phyloP scores from a whole-genome alignment of 2,888 invertebrate genomes.

The Heteropelma amictum region DNA sequence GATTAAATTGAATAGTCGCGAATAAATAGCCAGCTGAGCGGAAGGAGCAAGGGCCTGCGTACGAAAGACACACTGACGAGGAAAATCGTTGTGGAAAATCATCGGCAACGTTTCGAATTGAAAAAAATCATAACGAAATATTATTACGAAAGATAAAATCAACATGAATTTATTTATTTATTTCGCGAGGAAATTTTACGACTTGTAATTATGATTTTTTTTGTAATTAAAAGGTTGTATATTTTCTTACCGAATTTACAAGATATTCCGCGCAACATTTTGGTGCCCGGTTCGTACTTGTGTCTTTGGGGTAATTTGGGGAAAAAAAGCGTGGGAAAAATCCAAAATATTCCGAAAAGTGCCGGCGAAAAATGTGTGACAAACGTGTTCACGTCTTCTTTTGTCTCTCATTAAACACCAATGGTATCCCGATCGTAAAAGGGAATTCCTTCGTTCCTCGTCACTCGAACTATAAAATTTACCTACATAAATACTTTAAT shows the following conservation, averaged over 20 bases:
- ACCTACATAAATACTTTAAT: slow-evolving; percentile 17
- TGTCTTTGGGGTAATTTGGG: no score
- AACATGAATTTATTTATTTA: no score
- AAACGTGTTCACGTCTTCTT: slow-evolving; percentile 19
- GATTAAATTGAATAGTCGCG: slow-evolving; percentile 74
- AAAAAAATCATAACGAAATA: no score
- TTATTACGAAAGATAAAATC: no score
- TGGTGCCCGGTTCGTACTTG: neutral
- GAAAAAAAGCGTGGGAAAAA: neutral
- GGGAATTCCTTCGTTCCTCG: neutral
- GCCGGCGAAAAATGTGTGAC: neutral
- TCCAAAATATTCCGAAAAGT: neutral
- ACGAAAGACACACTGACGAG: slow-evolving; percentile 33
- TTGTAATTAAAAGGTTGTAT: no score
- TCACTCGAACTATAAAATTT: neutral
- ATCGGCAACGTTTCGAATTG: neutral
- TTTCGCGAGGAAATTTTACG: no score
- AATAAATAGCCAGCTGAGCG: slow-evolving; percentile 46
- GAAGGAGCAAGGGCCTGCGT: neutral
- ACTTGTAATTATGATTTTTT: no score
- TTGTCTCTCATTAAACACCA: slow-evolving; percentile 24
- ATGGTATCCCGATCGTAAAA: slow-evolving; percentile 10
- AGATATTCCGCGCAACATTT: neutral
- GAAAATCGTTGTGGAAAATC: slow-evolving; percentile 35
- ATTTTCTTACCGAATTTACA: no score